These are phyloP conservation scores for Nomada flava DNA, from an alignment of 2,888 invertebrate species.

Conservation along the genomic window DNA sequence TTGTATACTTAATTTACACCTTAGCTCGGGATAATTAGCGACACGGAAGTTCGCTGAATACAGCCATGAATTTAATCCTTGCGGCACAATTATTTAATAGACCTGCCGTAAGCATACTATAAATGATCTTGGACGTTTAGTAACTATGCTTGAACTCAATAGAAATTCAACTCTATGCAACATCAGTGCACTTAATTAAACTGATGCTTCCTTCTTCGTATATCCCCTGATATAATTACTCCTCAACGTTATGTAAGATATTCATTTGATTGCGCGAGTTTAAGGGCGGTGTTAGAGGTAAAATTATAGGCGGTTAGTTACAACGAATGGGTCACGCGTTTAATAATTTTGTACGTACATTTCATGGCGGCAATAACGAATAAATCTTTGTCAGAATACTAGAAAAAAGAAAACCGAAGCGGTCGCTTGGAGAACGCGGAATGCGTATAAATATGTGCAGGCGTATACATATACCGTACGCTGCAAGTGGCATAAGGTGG, in stretches of 20 bases:
- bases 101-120: neutral
- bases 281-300: no score
- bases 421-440: conserved; percentile 10
- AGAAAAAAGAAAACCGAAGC: conserved; percentile 17
- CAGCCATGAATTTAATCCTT: neutral
- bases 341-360: conserved; percentile 42
- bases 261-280: neutral
- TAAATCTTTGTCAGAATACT: conserved; percentile 1
- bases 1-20: neutral
- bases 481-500: neutral
- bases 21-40: neutral
- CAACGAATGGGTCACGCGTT: conserved; percentile 50
- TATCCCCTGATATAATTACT: no score
- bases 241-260: neutral
- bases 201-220: neutral
- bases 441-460: neutral
- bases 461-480: neutral
- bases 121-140: neutral
- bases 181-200: neutral
- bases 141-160: neutral
- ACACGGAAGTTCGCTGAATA: neutral
- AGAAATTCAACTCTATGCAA: neutral
- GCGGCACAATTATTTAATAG: neutral
- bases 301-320: no score
- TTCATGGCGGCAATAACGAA: neutral